phyloP scores from a whole-genome alignment of 2,113 vertebrate genomes.

The Mastomys coucha region DNA sequence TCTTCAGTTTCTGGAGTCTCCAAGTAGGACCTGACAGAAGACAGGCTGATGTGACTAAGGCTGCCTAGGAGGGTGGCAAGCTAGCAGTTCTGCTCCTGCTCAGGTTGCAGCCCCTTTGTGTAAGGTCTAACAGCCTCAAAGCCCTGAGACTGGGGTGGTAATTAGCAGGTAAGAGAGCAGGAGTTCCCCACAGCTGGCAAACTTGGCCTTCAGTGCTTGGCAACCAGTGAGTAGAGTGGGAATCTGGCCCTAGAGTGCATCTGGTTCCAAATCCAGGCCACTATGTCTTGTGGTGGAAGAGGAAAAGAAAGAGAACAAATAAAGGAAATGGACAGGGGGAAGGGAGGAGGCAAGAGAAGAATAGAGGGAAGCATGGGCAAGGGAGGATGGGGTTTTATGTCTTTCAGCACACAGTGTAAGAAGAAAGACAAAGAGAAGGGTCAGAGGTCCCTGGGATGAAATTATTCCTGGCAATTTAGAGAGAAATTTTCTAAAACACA shows the following conservation, averaged over 20 bases:
- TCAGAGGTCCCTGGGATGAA: constrained; percentile 60
- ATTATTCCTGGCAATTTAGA: constrained; percentile 72
- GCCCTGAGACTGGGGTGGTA: neutral
- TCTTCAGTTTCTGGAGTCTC: neutral
- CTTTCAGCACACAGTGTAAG: neutral
- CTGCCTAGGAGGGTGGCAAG: neutral
- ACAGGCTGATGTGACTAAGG: neutral
- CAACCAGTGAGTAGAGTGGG: neutral
- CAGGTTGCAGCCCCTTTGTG: neutral
- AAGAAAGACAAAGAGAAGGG: constrained; percentile 64
- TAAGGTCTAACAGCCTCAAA: neutral
- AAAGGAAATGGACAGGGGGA: too few relatives aligned
- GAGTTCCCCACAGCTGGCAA: neutral
- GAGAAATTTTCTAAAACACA: constrained; percentile 61
- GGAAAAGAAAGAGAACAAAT: neutral
- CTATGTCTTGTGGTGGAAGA: neutral
- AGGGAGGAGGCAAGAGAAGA: neutral
- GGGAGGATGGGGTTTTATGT: neutral
- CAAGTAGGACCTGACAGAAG: too few relatives aligned
- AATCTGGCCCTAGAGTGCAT: neutral
- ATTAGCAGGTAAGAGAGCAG: neutral
- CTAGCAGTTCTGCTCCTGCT: neutral
- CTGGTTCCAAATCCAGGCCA: neutral
- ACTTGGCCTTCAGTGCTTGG: too few relatives aligned
- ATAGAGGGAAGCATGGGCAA: neutral